phyloP scores from a whole-genome alignment of 2,797 vertebrate genomes.

The Carapus acus region DNA sequence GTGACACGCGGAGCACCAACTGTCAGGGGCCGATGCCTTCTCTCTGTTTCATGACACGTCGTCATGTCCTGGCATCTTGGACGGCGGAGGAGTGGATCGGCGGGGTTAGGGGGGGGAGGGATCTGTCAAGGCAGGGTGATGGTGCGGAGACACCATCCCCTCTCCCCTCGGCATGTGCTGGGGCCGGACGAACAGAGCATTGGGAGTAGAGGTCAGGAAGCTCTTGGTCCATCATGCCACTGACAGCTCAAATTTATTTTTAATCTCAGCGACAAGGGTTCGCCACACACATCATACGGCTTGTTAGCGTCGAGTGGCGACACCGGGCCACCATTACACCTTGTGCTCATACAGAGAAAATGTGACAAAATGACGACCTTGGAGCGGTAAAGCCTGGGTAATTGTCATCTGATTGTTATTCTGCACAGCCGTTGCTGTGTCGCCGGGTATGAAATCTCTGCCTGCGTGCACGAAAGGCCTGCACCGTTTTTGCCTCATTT shows the following conservation, averaged over 20 bases:
- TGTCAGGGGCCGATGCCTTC: constrained; percentile 43
- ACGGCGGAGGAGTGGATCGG: too few species aligned
- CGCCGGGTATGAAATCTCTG: constrained; percentile 42
- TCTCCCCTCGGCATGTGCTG: constrained; percentile 14
- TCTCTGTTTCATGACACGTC: constrained; percentile 50
- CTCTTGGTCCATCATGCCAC: constrained; percentile 44
- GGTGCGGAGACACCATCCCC: constrained; percentile 31
- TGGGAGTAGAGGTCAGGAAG: constrained; percentile 62
- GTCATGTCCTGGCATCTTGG: constrained; percentile 49
- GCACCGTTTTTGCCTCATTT: constrained; percentile 33
- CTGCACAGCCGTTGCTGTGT: constrained; percentile 33
- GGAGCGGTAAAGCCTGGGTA: constrained; percentile 48
- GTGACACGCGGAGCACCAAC: constrained; percentile 55
- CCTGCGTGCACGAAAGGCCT: constrained; percentile 28
- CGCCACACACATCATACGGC: constrained; percentile 58
- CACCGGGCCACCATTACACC: constrained; percentile 21
- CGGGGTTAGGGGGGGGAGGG: too few species aligned
- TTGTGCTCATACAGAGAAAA: constrained; percentile 43
- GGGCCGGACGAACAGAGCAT: constrained; percentile 25
- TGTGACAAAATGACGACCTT: constrained; percentile 66
- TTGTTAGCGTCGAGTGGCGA: constrained; percentile 58
- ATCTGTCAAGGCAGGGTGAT: constrained; percentile 42
- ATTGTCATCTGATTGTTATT: constrained; percentile 65
- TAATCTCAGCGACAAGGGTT: constrained; percentile 61
- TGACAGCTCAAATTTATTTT: constrained; percentile 72